phyloP scores from a whole-genome alignment of 2,113 vertebrate genomes.

The Hucho hucho region DNA sequence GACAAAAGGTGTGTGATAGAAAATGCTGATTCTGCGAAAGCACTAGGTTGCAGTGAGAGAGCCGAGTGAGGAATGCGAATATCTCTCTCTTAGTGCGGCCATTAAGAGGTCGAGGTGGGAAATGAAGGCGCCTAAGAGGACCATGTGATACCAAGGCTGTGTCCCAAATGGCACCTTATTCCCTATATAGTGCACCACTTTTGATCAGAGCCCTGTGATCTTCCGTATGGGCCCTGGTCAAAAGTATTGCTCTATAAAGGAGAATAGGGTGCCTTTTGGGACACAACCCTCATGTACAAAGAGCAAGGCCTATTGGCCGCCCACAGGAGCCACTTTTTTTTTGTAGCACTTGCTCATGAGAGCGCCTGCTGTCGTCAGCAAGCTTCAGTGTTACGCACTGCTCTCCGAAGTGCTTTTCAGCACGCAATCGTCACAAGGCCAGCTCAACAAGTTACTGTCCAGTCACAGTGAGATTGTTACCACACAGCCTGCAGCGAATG shows the following conservation, averaged over 20 bases:
- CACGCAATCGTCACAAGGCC: not conserved
- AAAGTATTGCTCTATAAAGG: too few species aligned
- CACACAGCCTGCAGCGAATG: too few species aligned
- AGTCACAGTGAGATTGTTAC: too few species aligned
- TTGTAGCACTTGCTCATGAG: conserved; percentile 22
- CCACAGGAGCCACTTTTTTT: conserved; percentile 11
- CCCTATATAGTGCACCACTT: too few species aligned
- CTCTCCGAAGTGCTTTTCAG: not conserved
- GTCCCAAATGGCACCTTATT: too few species aligned
- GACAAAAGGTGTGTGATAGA: not conserved
- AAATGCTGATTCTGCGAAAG: not conserved
- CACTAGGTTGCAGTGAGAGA: not conserved
- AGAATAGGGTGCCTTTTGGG: too few species aligned
- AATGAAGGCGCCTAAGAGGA: not conserved
- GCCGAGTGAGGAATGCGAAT: not conserved
- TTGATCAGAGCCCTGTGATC: too few species aligned
- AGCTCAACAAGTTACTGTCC: too few species aligned
- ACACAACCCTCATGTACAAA: not conserved
- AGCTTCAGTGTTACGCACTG: conserved; percentile 15
- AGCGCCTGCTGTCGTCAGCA: conserved; percentile 26
- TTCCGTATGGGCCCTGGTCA: too few species aligned
- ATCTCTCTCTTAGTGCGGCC: not conserved
- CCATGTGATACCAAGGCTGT: not conserved
- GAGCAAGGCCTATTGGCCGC: not conserved
- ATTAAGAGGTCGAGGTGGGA: not conserved